phyloP scores from a whole-genome alignment of 2,113 vertebrate genomes.

The Triplophysa tibetana region DNA sequence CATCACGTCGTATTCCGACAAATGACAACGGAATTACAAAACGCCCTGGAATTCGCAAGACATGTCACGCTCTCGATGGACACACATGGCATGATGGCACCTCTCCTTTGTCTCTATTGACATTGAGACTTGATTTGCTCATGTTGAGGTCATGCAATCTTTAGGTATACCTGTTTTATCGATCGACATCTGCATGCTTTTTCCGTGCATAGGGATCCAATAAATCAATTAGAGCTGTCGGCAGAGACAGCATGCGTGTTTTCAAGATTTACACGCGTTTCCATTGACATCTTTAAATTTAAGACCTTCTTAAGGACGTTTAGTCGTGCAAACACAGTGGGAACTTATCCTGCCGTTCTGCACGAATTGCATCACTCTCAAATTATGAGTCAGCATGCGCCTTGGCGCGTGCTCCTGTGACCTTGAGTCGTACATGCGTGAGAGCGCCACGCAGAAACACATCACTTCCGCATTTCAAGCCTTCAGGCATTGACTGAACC shows the following conservation, averaged over 20 bases:
- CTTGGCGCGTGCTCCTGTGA: constrained; percentile 67
- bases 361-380: constrained; percentile 71
- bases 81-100: too few species aligned
- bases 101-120: neutral
- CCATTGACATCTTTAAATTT: neutral
- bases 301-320: neutral
- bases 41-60: neutral
- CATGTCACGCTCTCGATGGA: too few species aligned
- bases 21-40: neutral
- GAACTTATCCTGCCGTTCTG: constrained; percentile 17
- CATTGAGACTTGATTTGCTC: neutral
- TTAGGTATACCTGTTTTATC: too few species aligned
- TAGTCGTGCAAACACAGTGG: neutral
- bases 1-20: too few species aligned
- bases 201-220: neutral
- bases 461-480: constrained; percentile 43
- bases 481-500: neutral
- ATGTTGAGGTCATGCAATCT: neutral
- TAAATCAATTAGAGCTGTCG: neutral
- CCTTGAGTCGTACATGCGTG: constrained; percentile 47
- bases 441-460: constrained; percentile 24
- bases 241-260: neutral
- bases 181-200: neutral
- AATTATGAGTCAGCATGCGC: constrained; percentile 79
- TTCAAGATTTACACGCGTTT: neutral